A percentile compares a stretch with the other conserved stretches of the same genome.
Conservation (phyloP, 2,888 invertebrate genomes). For the Rhorus exstirpatorius region DNA sequence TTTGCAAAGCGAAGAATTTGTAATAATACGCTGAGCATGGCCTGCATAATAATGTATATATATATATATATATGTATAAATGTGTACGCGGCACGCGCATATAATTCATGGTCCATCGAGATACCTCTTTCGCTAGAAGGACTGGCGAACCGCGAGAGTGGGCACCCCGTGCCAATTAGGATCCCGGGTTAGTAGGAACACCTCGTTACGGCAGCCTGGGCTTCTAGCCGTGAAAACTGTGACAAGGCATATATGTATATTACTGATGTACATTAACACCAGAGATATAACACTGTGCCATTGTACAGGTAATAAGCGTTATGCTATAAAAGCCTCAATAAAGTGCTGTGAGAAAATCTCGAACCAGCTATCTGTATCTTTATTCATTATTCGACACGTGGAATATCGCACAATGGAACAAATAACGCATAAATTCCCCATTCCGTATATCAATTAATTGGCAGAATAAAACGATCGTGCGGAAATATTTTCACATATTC, state of each 20-base stretch:
- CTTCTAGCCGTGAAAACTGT: conserved; percentile 60
- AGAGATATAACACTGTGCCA: not conserved
- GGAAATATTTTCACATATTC: too few species aligned
- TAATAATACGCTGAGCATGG: not conserved
- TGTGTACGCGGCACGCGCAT: conserved; percentile 28
- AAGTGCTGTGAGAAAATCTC: conserved; percentile 41
- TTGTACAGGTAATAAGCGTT: conserved; percentile 22
- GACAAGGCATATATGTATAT: conserved; percentile 33
- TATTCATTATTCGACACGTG: not conserved
- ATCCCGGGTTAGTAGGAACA: conserved; percentile 60
- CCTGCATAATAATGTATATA: conserved; percentile 45
- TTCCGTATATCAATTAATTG: too few species aligned
- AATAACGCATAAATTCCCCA: too few species aligned
- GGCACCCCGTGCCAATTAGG: conserved; percentile 56
- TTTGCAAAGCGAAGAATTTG: conserved; percentile 29
- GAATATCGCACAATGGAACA: too few species aligned
- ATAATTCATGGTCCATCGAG: conserved; percentile 58
- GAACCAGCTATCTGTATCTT: conserved; percentile 25
- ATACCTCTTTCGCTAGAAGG: conserved; percentile 17
- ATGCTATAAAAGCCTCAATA: conserved; percentile 36
- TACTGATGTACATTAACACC: not conserved
- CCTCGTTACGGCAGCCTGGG: conserved; percentile 51
- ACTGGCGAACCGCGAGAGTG: conserved; percentile 26
- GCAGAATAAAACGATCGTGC: too few species aligned
- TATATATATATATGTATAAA: too few species aligned